Base-by-base conservation (phyloP, 2,888 invertebrate genomes). In the Pollenia labialis region DNA sequence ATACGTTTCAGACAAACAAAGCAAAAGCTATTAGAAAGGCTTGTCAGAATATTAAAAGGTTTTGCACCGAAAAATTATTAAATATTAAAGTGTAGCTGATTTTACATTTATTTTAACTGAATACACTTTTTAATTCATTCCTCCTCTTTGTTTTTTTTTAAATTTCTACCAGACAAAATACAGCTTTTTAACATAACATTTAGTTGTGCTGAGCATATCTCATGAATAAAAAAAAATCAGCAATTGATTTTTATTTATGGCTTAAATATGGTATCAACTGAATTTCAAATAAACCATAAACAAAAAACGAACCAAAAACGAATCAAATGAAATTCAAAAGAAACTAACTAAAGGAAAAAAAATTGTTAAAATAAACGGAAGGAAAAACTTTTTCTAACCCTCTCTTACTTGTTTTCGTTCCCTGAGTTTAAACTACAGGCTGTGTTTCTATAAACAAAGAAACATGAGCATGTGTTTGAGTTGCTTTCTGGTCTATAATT, bases 221-320 rank as follows among this genome's bases (percentile, higher is more conserved):
- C 4, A 23, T 6, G 4, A 32, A 32, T 23, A 23, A 23, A 66
- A 79, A 79, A 75, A 86, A 50, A 81, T 77, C 50, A 75, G 54
- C 79, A 86, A 86, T 82, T 86, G 85, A 82, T 69, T 85, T 77
- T 85, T 77, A 86, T 82, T 86, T 80, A 86, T 76, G 80, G 66
- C 80, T 71, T 56, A 40, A 83, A 81, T 68, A 54, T 71, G 83
- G 75, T 23, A 72, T 72, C 64, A 86, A 83, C 76, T 81, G 16
- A n/a, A 74, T 60, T 60, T 40, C 18, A 58, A 50, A 32, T 6
- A 32, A 46, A 48, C 44, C 46, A 14, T 56, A 56, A 48, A 81
- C 16, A 12, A 81, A 44, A 64, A 56, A 12, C 46, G 42, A 50
- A n/a, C 48, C 4, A 52, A 18, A 23, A 75, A 66, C 4, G 44